Percentiles rank a stretch among this genome's conserved stretches.
These are phyloP conservation scores for Bucco capensis DNA, from an alignment of 2,113 vertebrate genomes.

Conservation along the genomic window DNA sequence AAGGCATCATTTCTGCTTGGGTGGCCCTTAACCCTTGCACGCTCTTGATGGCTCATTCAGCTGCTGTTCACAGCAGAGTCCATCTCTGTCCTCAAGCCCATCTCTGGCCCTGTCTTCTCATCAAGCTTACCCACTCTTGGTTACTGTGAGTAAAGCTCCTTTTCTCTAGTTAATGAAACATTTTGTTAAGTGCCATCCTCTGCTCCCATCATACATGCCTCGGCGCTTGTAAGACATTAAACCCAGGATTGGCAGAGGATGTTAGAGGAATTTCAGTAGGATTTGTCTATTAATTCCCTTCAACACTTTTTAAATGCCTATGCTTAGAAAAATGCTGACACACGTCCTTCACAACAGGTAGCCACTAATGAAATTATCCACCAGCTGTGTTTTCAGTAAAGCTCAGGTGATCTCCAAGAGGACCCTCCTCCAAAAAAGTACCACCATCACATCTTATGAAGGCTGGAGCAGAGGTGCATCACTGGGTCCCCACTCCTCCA, in stretches of 20 bases:
- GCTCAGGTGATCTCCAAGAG: not conserved
- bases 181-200: not conserved
- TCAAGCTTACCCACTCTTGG: not conserved
- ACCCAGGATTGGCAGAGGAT: not conserved
- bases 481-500: not conserved
- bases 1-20: not conserved
- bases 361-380: slow-evolving; percentile 32
- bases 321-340: slow-evolving; percentile 11
- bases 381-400: slow-evolving; percentile 17
- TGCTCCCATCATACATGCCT: not conserved
- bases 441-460: not conserved
- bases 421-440: not conserved
- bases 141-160: not conserved
- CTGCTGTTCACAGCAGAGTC: not conserved
- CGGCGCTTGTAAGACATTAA: not conserved
- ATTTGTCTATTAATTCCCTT: slow-evolving; percentile 52
- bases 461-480: not conserved
- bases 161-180: not conserved
- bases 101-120: not conserved
- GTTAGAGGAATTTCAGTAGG: slow-evolving; percentile 19
- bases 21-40: not conserved
- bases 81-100: not conserved
- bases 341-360: slow-evolving; percentile 11
- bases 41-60: not conserved
- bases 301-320: not conserved